Percentiles rank a stretch among this genome's conserved stretches.
Evolutionary conservation across 2,113 vertebrate genomes (phyloP).

Genomic region (Petroica traversi): DNA sequence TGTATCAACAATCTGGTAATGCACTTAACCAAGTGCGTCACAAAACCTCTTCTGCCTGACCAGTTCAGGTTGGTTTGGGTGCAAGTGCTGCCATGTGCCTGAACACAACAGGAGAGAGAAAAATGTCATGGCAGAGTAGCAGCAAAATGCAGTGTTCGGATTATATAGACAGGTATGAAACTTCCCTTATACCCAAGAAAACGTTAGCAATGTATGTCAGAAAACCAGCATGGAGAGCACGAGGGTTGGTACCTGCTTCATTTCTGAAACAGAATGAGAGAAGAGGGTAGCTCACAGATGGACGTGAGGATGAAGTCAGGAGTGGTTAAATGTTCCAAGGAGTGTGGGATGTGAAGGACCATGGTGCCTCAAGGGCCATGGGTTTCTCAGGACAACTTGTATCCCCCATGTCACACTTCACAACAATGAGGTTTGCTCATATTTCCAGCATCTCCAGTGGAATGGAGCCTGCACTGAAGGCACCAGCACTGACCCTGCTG

Average conservation of each 20-base stretch:
- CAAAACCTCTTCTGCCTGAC: background rate
- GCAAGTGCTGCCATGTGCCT: rapidly evolving
- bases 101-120: background rate
- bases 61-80: background rate
- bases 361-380: rapidly evolving
- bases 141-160: background rate
- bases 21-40: background rate
- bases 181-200: background rate
- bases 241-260: background rate
- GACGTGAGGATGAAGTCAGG: background rate
- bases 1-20: background rate
- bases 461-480: background rate
- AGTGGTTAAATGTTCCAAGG: background rate
- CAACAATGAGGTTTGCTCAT: background rate
- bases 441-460: background rate
- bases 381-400: background rate
- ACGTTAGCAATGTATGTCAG: background rate
- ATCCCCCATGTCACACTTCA: background rate
- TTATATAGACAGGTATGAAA: background rate
- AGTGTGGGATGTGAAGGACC: background rate
- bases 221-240: background rate
- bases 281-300: background rate
- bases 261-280: background rate
- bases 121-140: background rate
- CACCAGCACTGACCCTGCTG: background rate